These are phyloP conservation scores for Drosophila fuyamai DNA, from an alignment of 1,140 invertebrate species.

Conservation along the genomic window DNA sequence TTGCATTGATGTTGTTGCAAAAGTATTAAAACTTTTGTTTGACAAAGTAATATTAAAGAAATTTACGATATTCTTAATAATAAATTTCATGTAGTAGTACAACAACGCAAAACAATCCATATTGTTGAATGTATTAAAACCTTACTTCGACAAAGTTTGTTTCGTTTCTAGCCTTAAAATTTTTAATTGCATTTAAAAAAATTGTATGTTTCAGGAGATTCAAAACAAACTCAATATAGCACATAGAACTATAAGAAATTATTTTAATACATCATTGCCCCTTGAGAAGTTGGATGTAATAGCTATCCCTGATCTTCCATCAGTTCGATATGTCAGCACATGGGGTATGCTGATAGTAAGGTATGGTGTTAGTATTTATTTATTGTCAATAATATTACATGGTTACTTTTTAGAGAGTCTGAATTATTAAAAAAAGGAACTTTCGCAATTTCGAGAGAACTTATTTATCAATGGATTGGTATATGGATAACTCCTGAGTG, in stretches of 20 bases:
- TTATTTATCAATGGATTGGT: constrained; percentile 91
- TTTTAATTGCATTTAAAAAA: too few relatives aligned
- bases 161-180: too few relatives aligned
- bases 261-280: constrained; percentile 85
- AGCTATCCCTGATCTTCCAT: constrained; percentile 1
- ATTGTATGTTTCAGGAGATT: constrained; percentile 11
- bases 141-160: too few relatives aligned
- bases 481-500: constrained; percentile 89
- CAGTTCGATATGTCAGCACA: constrained; percentile 7
- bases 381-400: background rate
- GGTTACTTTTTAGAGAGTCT: constrained; percentile 87
- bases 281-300: constrained; percentile 9
- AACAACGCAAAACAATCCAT: too few relatives aligned
- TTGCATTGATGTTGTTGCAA: too few relatives aligned
- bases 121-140: too few relatives aligned
- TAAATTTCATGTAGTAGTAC: too few relatives aligned
- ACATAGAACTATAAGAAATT: constrained; percentile 85
- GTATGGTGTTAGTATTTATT: constrained; percentile 84
- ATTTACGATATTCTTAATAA: too few relatives aligned
- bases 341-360: constrained; percentile 85
- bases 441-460: constrained; percentile 88
- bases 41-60: too few relatives aligned
- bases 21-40: too few relatives aligned
- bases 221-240: constrained; percentile 13
- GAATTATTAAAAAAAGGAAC: constrained; percentile 87